A percentile compares a stretch with the other conserved stretches of the same genome.
phyloP scores from a whole-genome alignment of 2,888 invertebrate species.

The Tiliacea citrago region DNA sequence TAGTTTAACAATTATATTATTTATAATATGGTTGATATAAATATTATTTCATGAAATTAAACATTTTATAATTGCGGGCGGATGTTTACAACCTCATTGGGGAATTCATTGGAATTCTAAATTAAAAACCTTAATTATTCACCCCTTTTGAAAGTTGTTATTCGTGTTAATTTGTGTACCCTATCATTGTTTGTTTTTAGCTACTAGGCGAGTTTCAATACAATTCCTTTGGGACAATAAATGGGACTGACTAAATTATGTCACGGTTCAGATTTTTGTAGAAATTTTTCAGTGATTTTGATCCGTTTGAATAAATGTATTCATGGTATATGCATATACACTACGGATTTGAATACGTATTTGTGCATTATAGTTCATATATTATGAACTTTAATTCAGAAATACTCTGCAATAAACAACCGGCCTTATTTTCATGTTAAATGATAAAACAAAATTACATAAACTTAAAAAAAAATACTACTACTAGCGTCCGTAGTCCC shows the following conservation, averaged over 20 bases:
- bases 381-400: too few relatives aligned
- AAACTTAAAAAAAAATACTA: constrained; percentile 1
- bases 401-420: neutral
- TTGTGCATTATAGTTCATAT: too few relatives aligned
- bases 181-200: constrained; percentile 24
- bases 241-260: neutral
- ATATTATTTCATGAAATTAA: constrained; percentile 12
- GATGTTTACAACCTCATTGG: constrained; percentile 14
- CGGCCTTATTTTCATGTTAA: too few relatives aligned
- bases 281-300: neutral
- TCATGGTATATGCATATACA: neutral
- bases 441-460: neutral
- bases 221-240: neutral
- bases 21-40: neutral
- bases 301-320: neutral
- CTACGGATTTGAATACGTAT: too few relatives aligned
- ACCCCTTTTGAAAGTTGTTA: constrained; percentile 26
- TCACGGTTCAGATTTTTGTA: neutral
- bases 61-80: constrained; percentile 25
- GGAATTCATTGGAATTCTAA: constrained; percentile 35
- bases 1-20: constrained; percentile 10
- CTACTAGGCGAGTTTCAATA: neutral
- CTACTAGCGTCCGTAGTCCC: too few relatives aligned
- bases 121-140: constrained; percentile 27
- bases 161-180: constrained; percentile 26